phyloP scores from a whole-genome alignment of 2,888 invertebrate genomes.

The Limnephilus auricula region DNA sequence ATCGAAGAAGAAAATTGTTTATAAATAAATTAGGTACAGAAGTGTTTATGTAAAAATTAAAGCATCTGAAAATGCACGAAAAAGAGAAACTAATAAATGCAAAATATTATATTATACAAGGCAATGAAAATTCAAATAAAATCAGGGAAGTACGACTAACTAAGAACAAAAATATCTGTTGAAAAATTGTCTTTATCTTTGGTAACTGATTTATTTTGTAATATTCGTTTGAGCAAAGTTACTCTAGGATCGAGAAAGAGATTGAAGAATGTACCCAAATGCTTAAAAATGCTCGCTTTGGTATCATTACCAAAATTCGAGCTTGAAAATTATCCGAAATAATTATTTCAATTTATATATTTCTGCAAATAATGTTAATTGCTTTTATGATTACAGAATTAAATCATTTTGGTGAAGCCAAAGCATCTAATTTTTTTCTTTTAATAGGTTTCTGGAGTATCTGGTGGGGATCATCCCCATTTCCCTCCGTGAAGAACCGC shows the following conservation, averaged over 20 bases:
- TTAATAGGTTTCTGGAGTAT: too few relatives aligned
- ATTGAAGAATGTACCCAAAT: too few relatives aligned
- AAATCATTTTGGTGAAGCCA: too few relatives aligned
- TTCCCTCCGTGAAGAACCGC: too few relatives aligned
- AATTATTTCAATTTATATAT: too few relatives aligned
- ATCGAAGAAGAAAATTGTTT: background rate
- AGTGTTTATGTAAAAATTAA: background rate
- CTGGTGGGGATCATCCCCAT: too few relatives aligned
- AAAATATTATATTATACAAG: background rate
- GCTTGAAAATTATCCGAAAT: too few relatives aligned
- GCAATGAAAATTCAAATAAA: background rate
- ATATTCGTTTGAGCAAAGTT: background rate
- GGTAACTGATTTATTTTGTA: background rate
- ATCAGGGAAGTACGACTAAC: background rate
- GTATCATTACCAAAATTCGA: too few relatives aligned
- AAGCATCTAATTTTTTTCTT: too few relatives aligned
- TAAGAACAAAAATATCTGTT: background rate
- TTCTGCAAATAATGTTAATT: too few relatives aligned
- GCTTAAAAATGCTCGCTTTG: too few relatives aligned
- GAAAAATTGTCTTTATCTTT: background rate
- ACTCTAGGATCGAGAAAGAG: background rate
- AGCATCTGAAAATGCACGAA: background rate
- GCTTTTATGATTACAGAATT: too few relatives aligned
- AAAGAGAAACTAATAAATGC: background rate
- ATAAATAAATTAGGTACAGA: background rate